These are phyloP conservation scores for Astropecten irregularis DNA, from an alignment of 53 echinoderm and acorn worm species.

Conservation along the genomic window DNA sequence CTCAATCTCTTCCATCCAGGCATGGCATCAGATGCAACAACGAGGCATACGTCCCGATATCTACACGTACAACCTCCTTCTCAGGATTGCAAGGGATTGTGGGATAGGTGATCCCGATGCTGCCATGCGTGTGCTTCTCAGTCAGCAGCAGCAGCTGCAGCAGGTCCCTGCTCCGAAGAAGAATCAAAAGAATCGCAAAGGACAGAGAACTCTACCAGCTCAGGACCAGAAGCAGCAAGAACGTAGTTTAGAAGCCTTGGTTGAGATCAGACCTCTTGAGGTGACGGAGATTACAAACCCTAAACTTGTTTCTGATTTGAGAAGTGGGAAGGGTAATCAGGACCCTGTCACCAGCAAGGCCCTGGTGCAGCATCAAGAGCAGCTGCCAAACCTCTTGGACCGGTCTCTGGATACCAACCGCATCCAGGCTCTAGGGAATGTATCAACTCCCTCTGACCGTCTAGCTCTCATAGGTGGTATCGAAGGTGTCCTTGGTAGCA, in stretches of 20 bases:
- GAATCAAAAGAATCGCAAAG: not conserved
- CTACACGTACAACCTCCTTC: conserved; percentile 84
- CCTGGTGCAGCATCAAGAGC: not conserved
- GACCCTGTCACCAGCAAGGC: not conserved
- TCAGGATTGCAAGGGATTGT: conserved; percentile 86
- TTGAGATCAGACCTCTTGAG: not conserved
- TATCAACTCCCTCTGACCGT: conserved; percentile 54
- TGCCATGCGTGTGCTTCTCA: conserved; percentile 80
- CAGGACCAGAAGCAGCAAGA: not conserved
- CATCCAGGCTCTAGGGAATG: conserved; percentile 63
- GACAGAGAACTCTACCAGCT: not conserved
- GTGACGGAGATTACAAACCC: not conserved
- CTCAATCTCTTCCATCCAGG: conserved; percentile 66
- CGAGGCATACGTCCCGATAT: conserved; percentile 70
- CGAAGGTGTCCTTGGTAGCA: conserved; percentile 66
- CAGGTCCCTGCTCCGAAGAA: not conserved
- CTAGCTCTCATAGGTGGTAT: conserved; percentile 76
- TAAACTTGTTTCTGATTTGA: too few species aligned
- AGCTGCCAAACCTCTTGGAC: conserved; percentile 79
- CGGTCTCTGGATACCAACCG: conserved; percentile 51
- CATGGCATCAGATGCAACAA: conserved; percentile 79
- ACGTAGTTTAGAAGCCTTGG: not conserved
- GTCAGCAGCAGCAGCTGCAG: not conserved
- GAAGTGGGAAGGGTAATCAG: too few species aligned
- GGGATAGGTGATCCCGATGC: conserved; percentile 75